Evolutionary conservation across 2,888 invertebrate genomes (phyloP), one percentile per base, ranked within the genome.

Genomic region (Aradus depressus): DNA sequence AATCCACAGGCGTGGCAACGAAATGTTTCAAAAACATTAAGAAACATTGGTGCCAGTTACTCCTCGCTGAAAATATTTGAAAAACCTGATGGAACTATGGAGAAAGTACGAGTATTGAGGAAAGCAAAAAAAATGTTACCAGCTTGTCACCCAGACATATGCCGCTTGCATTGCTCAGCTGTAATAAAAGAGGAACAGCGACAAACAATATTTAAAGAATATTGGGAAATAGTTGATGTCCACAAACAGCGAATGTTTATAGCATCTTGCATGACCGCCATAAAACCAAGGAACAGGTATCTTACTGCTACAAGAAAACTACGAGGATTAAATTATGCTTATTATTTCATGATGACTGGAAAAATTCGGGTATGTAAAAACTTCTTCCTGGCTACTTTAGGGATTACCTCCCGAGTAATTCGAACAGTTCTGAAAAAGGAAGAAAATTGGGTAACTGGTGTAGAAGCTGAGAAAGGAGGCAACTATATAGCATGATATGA

Each of bases 381-480:
- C 18, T 51, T 23, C 37, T 51, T 51, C 25, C 8, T 28, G 8
- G 38, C 45, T 22, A 39, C n/a, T n/a, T n/a, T n/a, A n/a, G n/a
- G n/a, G n/a, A n/a, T n/a, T n/a, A n/a, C n/a, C n/a, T n/a, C n/a
- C n/a, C n/a, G n/a, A n/a, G n/a, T n/a, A n/a, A n/a, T n/a, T n/a
- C n/a, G n/a, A n/a, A n/a, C n/a, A n/a, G n/a, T n/a, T n/a, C n/a
- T n/a, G n/a, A n/a, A n/a, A n/a, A n/a, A n/a, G n/a, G n/a, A n/a
- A n/a, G n/a, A n/a, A n/a, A n/a, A n/a, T n/a, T n/a, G n/a, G n/a
- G n/a, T n/a, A n/a, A n/a, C n/a, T n/a, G 21, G 34, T 44, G 4
- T 53, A 53, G 18, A 54, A 54, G 38, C 54, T 55, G 41, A 25
- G 26, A 16, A 55, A 54, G 34, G 54, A 58, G 5, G 26, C 28